These are phyloP conservation scores for Apodemus sylvaticus DNA, from an alignment of 2,113 vertebrate species.

Conservation along the genomic window DNA sequence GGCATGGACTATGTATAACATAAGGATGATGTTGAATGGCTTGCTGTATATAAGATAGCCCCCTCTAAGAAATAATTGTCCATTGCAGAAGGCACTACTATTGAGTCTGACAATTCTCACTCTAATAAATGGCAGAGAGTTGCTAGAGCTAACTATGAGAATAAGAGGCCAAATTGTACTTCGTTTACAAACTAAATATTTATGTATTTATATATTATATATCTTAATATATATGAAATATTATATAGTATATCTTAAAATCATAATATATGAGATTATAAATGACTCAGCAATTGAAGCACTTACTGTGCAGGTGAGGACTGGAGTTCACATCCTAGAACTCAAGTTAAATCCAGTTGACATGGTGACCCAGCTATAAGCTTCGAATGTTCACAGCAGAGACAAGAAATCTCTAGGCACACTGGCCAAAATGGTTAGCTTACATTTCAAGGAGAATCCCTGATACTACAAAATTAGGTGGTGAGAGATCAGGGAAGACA, in stretches of 20 bases:
- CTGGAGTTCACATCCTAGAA: background rate
- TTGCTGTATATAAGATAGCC: background rate
- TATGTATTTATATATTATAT: background rate
- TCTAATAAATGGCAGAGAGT: background rate
- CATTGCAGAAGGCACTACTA: background rate
- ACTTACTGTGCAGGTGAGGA: background rate
- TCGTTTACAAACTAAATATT: conserved; percentile 1
- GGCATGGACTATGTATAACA: background rate
- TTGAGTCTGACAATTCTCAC: background rate
- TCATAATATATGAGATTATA: background rate
- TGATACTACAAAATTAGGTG: too few relatives aligned
- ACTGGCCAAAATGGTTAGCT: background rate
- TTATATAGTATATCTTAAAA: too few relatives aligned
- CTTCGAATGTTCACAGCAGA: background rate
- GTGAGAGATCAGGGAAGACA: background rate
- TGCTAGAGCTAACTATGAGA: background rate
- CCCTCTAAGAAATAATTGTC: background rate
- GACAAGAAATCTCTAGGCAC: background rate
- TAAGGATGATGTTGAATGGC: background rate
- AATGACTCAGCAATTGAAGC: background rate
- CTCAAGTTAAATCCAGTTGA: background rate
- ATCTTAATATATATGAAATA: too few relatives aligned
- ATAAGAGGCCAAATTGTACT: background rate
- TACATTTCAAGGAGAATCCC: background rate
- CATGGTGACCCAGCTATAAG: too few relatives aligned